Conservation (phyloP, 2,888 invertebrate genomes). For the Stenodera caucasica region DNA sequence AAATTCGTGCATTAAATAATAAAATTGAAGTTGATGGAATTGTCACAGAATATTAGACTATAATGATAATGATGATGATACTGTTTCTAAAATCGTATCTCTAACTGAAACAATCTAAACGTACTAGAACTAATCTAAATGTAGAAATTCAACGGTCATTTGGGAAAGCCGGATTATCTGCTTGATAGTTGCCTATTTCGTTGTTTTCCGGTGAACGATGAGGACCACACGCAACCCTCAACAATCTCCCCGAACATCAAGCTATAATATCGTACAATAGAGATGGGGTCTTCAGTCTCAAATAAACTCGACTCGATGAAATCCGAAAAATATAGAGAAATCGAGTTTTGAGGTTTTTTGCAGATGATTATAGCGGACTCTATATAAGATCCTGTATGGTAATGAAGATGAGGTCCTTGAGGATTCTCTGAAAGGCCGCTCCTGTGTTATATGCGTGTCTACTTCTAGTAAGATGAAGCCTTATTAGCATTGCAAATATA, state of each 20-base stretch:
- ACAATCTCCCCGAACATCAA: too few species aligned
- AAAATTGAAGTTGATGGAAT: constrained; percentile 31
- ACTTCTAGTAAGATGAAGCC: constrained; percentile 38
- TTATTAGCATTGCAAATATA: constrained; percentile 48
- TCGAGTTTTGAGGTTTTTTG: constrained; percentile 17
- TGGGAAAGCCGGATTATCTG: constrained; percentile 25
- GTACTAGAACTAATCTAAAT: constrained; percentile 36
- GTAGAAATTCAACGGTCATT: constrained; percentile 32
- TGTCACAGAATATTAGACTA: constrained; percentile 30
- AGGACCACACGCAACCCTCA: background rate
- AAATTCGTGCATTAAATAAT: constrained; percentile 47
- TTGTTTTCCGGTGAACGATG: constrained; percentile 12
- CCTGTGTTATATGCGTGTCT: constrained; percentile 42
- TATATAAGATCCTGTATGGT: constrained; percentile 39
- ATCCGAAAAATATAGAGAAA: too few species aligned
- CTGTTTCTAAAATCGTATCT: constrained; percentile 26
- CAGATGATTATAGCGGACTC: constrained; percentile 32
- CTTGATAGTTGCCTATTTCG: constrained; percentile 22
- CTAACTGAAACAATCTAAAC: constrained; percentile 25
- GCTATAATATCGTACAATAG: too few species aligned
- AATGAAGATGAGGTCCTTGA: constrained; percentile 39
- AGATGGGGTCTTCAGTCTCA: too few species aligned
- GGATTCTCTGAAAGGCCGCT: constrained; percentile 40
- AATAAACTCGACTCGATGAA: too few species aligned
- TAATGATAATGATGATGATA: constrained; percentile 28